These are phyloP conservation scores for Acropternis orthonyx DNA, from an alignment of 2,797 vertebrate species.

Conservation along the genomic window DNA sequence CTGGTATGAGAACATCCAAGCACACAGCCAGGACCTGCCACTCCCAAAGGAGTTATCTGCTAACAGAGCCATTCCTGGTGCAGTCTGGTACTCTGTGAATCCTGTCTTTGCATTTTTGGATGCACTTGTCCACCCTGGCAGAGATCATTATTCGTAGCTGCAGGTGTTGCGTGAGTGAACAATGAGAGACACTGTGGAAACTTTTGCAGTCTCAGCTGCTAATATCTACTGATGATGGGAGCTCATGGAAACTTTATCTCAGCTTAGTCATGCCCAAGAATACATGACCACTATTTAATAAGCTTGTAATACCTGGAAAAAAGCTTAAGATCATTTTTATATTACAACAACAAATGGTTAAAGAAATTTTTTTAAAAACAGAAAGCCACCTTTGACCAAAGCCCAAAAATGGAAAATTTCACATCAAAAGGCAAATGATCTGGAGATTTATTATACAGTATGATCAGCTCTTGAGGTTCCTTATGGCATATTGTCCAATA, in stretches of 20 bases:
- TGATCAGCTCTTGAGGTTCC: not conserved
- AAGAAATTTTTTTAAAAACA: too few relatives aligned
- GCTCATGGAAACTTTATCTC: not conserved
- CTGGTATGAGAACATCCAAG: not conserved
- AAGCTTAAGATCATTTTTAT: not conserved
- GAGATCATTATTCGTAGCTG: not conserved
- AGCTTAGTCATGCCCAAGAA: not conserved
- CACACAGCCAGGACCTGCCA: not conserved
- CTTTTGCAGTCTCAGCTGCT: not conserved
- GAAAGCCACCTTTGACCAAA: not conserved
- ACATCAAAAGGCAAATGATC: not conserved
- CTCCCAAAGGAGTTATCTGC: not conserved
- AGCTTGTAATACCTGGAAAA: not conserved
- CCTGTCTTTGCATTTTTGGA: not conserved
- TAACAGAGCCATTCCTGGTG: not conserved
- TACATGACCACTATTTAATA: not conserved
- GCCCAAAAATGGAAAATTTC: not conserved
- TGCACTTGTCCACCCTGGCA: accelerated
- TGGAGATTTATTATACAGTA: not conserved
- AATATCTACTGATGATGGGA: not conserved
- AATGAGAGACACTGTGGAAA: not conserved
- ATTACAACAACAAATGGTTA: not conserved
- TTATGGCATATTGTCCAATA: not conserved
- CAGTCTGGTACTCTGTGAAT: not conserved
- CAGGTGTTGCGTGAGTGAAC: not conserved